Evolutionary conservation across 2,888 invertebrate species (phyloP).

Genomic region (Argyresthia albistria): DNA sequence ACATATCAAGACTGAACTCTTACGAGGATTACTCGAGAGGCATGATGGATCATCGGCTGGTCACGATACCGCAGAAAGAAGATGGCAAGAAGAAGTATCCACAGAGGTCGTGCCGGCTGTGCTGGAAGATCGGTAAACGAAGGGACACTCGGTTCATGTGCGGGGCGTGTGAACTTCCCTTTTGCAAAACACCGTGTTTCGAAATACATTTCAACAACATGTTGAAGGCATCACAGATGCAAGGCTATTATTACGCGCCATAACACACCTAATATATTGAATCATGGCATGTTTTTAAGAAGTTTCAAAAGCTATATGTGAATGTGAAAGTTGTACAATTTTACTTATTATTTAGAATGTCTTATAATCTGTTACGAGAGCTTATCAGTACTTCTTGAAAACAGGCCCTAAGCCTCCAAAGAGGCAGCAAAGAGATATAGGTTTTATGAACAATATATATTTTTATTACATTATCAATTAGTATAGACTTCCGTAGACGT

Average conservation of each 20-base stretch:
- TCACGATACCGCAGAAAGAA: constrained; percentile 68
- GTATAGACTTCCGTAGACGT: neutral
- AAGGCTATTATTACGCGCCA: constrained; percentile 59
- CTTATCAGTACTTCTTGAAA: too few species aligned
- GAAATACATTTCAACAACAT: constrained; percentile 62
- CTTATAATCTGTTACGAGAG: too few species aligned
- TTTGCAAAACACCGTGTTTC: constrained; percentile 65
- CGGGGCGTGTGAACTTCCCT: constrained; percentile 59
- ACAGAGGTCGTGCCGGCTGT: constrained; percentile 63
- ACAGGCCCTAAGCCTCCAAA: neutral
- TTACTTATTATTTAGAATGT: too few species aligned
- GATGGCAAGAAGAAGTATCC: constrained; percentile 70
- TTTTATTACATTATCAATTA: constrained; percentile 8
- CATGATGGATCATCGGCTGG: constrained; percentile 50
- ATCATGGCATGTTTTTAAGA: too few species aligned
- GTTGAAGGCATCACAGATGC: constrained; percentile 55
- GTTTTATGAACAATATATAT: constrained; percentile 6
- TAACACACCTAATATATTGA: constrained; percentile 19
- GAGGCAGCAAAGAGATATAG: neutral
- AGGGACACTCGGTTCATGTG: constrained; percentile 68
- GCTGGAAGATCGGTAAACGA: constrained; percentile 63
- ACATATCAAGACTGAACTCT: constrained; percentile 36
- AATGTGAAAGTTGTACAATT: too few species aligned
- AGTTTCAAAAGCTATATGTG: constrained; percentile 1
- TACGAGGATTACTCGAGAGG: constrained; percentile 41